Conservation (phyloP, 2,113 vertebrate species). For the Anarrhichthys ocellatus region DNA sequence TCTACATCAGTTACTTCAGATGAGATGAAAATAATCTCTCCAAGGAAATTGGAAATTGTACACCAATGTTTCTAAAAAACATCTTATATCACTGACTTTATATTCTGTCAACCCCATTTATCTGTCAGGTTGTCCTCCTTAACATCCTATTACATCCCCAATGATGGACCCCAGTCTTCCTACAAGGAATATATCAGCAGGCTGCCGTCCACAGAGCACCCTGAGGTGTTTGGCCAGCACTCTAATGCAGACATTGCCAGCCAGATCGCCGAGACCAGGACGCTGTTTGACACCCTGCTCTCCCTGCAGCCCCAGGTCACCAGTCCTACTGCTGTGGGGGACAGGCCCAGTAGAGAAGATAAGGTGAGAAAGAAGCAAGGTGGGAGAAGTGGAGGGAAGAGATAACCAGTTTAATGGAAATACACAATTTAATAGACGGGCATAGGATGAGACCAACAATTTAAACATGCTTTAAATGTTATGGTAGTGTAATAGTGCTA, state of each 20-base stretch:
- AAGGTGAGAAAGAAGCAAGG: not conserved
- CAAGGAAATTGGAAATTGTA: not conserved
- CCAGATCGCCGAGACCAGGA: conserved; percentile 88
- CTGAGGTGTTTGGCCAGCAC: conserved; percentile 91
- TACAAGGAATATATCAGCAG: conserved; percentile 85
- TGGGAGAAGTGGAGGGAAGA: not conserved
- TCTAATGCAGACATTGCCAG: conserved; percentile 90
- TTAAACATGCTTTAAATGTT: not conserved
- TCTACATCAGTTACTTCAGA: not conserved
- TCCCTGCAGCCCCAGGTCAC: conserved; percentile 90
- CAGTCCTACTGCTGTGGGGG: conserved; percentile 47
- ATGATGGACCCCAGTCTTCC: conserved; percentile 82
- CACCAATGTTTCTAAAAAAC: not conserved
- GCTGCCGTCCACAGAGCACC: conserved; percentile 86
- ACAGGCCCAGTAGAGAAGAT: not conserved
- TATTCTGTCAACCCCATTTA: not conserved
- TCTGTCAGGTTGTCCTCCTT: conserved; percentile 84
- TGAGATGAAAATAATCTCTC: conserved; percentile 4
- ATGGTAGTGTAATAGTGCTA: not conserved
- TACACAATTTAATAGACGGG: not conserved
- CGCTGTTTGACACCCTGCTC: conserved; percentile 89
- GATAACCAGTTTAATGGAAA: not conserved
- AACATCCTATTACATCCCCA: conserved; percentile 86
- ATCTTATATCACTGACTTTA: not conserved
- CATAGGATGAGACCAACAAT: not conserved